A percentile compares a stretch with the other conserved stretches of the same genome.
phyloP scores from a whole-genome alignment of 2,888 invertebrate genomes.

The Oscheius sp. region DNA sequence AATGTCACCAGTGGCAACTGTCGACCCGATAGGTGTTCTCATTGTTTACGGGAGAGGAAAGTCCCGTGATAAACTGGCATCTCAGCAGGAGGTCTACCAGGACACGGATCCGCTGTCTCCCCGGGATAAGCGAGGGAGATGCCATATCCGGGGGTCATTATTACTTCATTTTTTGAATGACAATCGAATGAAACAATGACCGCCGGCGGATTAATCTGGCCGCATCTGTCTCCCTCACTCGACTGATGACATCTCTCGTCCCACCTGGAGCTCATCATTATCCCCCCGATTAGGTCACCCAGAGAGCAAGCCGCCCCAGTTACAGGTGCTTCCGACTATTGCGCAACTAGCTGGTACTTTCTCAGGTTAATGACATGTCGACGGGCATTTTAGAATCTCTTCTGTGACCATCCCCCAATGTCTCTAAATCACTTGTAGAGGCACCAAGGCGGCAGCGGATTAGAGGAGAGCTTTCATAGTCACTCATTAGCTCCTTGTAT shows the following conservation, averaged over 20 bases:
- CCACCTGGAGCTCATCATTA: slow-evolving; percentile 32
- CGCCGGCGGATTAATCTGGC: slow-evolving; percentile 6
- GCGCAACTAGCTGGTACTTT: slow-evolving; percentile 19
- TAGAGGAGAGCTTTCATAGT: neutral
- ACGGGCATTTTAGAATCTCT: too few species aligned
- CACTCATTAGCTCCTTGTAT: slow-evolving; percentile 30
- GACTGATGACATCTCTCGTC: neutral
- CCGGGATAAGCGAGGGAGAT: neutral
- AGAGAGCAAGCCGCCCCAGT: neutral
- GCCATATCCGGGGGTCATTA: neutral
- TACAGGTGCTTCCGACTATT: slow-evolving; percentile 20
- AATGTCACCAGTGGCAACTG: slow-evolving; percentile 12
- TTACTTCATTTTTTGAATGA: slow-evolving; percentile 12
- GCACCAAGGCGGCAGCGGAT: slow-evolving; percentile 13
- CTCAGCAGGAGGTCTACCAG: slow-evolving; percentile 25
- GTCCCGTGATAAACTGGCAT: slow-evolving; percentile 18
- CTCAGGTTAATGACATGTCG: too few species aligned
- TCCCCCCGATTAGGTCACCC: slow-evolving; percentile 18
- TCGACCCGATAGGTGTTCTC: slow-evolving; percentile 5
- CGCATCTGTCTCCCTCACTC: slow-evolving; percentile 18
- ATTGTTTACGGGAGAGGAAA: slow-evolving; percentile 28
- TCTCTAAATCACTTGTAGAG: slow-evolving; percentile 17
- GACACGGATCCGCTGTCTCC: slow-evolving; percentile 2
- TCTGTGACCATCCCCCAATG: too few species aligned
- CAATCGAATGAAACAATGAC: slow-evolving; percentile 20